Base-by-base conservation (phyloP, 1,140 invertebrate genomes). In the Apolygus lucorum region DNA sequence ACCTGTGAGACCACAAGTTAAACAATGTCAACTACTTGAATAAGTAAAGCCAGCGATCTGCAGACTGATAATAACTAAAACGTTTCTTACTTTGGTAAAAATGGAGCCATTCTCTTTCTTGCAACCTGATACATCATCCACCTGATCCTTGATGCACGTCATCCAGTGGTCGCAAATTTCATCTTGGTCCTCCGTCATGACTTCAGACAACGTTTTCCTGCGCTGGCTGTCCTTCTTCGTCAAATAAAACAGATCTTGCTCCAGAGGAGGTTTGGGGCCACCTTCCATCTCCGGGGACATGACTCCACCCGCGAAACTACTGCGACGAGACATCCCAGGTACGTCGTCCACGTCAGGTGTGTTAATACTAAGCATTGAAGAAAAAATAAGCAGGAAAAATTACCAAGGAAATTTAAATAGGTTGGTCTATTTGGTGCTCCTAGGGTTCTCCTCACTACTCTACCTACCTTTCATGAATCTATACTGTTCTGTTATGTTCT, bases 201-300 rank as follows among this genome's bases (percentile, higher is more conserved):
- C 92, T 75, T 91, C 89, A 0, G 91, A 92, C 1, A 99, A 81
- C 8, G 95, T 98, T 75, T 88, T 88, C 74, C 96, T 84, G 64
- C 96, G 83, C 79, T 99, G 96, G 2, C 94, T 97, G 77, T 99
- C 96, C 78, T 99, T 99, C 78, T 98, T 96, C 4, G 98, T 80
- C 64, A 98, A 80, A 80, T 97, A 99, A 78, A 99, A 98, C 0
- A 92, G 91, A 78, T 94, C 92, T 62, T 89, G 87, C 79, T 95
- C 91, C 52, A 85, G 84, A n/a, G 83, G 82, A 63, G 79, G 78
- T 59, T 72, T 78, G 73, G 71, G 17, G 74, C 78, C 13, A 29
- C 72, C 71, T 64, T 77, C 76, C 70, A 90, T 89, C 81, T 92
- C 91, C 0, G 90, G 90, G 0, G 90, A 92, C 0, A 92, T 79